Base-by-base conservation (phyloP, 1,140 invertebrate species). In the Rhizoglyphus robini region DNA sequence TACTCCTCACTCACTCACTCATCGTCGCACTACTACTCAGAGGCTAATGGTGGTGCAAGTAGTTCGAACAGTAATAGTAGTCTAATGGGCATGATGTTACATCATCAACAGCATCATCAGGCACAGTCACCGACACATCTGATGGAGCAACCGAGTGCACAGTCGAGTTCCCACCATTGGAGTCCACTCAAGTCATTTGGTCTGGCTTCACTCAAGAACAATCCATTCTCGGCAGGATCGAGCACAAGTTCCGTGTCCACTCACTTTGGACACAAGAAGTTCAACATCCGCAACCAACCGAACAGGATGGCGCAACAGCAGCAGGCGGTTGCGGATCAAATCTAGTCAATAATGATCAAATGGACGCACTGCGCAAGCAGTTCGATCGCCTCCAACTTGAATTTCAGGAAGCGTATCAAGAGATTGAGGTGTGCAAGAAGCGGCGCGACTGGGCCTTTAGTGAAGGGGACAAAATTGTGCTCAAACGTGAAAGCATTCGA, bases 381-480 rank as follows among this genome's bases (percentile, higher is more conserved):
- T 80, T 90, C 1, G 90, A 94, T 70, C 87, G 89, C 66, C 77
- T 90, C 8, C 85, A 89, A 68, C 78, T 81, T 0, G 90, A 96
- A 72, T 77, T 95, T 18, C 74, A 77, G 70, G 88, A 92, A 72
- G 86, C 88, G 0, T 78, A 86, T 11, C 85, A 92, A 75, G 93
- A 96, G 76, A 88, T 91, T 0, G 91, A 96, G 76, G 89, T 94
- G 15, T 84, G 86, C 0, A 90, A 90, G 73, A 71, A 78, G 61
- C 72, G 80, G 58, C 79, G 91, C 29, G 93, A 96, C 74, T 96
- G 91, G 90, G 93, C 93, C 0, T 95, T 96, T 73, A 88, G 85
- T 63, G 93, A 97, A 75, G 80, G 93, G 49, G 92, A 97, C 76
- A 96, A 96, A 76, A 90, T 96, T 61, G 86, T 97, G 0, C 81